Conservation (phyloP, 2,888 invertebrate genomes). For the Agapostemon virescens region DNA sequence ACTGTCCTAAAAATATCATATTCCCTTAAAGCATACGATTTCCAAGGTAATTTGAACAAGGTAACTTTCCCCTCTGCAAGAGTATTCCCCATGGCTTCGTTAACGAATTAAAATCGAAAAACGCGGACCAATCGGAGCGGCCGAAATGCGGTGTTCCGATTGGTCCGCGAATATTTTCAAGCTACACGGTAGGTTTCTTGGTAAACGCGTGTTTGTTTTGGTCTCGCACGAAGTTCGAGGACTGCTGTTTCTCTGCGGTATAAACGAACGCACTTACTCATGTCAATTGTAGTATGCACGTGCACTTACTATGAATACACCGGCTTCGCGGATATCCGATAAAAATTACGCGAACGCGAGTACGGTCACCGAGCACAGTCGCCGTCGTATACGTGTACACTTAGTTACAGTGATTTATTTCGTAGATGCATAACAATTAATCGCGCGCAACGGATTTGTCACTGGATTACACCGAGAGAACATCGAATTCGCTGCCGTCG, state of each 20-base stretch:
- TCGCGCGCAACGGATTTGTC: not conserved
- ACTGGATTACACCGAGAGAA: not conserved
- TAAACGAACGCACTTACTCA: not conserved
- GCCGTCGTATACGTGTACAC: not conserved
- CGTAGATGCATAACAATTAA: not conserved
- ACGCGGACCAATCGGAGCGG: too few species aligned
- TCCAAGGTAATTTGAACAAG: too few species aligned
- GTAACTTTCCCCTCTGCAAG: too few species aligned
- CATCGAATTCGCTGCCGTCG: conserved; percentile 36
- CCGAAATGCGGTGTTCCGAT: too few species aligned
- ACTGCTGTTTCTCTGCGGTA: not conserved
- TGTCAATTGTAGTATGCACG: not conserved
- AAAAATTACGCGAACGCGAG: not conserved
- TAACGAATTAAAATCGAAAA: too few species aligned
- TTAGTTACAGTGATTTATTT: not conserved
- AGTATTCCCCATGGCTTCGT: too few species aligned
- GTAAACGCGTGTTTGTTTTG: not conserved
- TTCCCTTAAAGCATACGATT: too few species aligned
- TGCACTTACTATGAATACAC: not conserved
- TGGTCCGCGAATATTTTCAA: too few species aligned
- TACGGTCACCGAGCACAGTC: not conserved
- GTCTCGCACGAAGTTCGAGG: not conserved
- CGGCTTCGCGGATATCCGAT: not conserved
- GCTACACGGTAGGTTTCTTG: not conserved
- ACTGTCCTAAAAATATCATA: too few species aligned